phyloP scores from a whole-genome alignment of 2,797 vertebrate genomes.

The Netta rufina region DNA sequence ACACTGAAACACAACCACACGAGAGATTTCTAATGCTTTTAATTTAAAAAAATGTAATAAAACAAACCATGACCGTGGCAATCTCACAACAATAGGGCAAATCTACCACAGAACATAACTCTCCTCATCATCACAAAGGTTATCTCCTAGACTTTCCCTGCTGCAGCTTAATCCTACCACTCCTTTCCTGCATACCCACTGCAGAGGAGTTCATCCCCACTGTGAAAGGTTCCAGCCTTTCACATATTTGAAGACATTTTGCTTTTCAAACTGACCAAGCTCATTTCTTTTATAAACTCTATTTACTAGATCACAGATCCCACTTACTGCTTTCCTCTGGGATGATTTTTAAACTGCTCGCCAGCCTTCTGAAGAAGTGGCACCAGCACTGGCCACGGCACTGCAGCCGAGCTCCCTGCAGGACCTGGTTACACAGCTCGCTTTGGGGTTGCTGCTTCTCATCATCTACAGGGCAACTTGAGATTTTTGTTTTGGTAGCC shows the following conservation, averaged over 20 bases:
- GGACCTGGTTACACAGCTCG: neutral
- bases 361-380: neutral
- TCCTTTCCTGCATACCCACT: neutral
- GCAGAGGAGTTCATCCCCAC: fast-evolving
- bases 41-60: no score
- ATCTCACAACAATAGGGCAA: neutral
- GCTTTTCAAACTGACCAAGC: neutral
- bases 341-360: neutral
- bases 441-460: neutral
- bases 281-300: neutral
- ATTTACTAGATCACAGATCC: neutral
- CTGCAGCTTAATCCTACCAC: fast-evolving
- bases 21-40: fast-evolving
- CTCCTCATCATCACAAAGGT: neutral
- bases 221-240: neutral
- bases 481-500: neutral
- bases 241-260: neutral
- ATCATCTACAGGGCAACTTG: neutral
- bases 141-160: neutral
- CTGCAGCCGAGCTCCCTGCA: neutral
- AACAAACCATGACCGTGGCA: fast-evolving
- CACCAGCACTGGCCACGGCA: neutral
- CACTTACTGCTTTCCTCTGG: neutral
- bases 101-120: neutral
- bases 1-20: neutral